Conservation (phyloP, 2,113 vertebrate genomes). For the Alexandromys fortis region DNA sequence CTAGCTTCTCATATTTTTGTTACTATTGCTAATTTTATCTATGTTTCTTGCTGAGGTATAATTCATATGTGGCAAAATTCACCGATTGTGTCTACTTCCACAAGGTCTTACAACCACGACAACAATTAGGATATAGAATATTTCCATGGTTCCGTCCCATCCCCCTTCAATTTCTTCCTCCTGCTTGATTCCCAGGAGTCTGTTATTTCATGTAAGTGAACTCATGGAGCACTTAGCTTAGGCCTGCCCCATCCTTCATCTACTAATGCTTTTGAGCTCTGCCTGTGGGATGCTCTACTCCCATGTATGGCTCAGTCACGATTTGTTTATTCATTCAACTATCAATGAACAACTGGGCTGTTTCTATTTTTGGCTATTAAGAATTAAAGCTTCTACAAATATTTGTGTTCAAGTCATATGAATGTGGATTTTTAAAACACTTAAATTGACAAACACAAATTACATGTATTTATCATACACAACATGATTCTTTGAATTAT, state of each 20-base stretch:
- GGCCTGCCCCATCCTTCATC: not conserved
- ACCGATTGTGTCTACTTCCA: not conserved
- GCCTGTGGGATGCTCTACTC: not conserved
- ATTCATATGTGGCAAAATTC: not conserved
- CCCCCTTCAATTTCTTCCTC: not conserved
- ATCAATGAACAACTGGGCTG: not conserved
- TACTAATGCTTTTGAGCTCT: not conserved
- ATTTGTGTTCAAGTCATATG: not conserved
- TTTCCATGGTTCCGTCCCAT: not conserved
- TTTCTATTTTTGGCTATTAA: not conserved
- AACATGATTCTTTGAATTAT: not conserved
- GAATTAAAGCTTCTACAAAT: conserved; percentile 41
- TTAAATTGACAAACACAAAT: not conserved
- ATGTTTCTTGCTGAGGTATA: not conserved
- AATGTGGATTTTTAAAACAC: not conserved
- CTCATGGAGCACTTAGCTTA: not conserved
- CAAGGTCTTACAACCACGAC: not conserved
- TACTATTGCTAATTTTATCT: not conserved
- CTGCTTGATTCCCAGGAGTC: not conserved
- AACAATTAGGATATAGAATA: not conserved
- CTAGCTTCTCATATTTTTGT: conserved; percentile 3
- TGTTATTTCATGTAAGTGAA: not conserved
- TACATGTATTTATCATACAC: not conserved
- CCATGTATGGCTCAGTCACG: not conserved
- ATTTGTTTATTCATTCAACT: not conserved